A percentile compares a stretch with the other conserved stretches of the same genome.
phyloP scores from a whole-genome alignment of 1,140 invertebrate species.

The Drosophila cardini region DNA sequence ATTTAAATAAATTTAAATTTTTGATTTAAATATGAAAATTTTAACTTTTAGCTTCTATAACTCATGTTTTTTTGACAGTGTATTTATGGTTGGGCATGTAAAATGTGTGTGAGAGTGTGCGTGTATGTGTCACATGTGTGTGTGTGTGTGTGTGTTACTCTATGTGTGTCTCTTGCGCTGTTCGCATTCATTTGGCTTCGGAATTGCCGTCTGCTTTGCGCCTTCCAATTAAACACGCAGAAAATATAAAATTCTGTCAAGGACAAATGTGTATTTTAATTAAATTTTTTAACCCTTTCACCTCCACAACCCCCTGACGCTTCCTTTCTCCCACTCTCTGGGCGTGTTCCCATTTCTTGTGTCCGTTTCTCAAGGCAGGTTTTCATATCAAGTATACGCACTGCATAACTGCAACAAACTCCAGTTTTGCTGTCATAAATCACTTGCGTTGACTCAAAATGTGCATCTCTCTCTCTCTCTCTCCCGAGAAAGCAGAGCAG shows the following conservation, averaged over 20 bases:
- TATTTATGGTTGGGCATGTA: too few species aligned
- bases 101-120: too few species aligned
- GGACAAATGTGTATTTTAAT: constrained; percentile 83
- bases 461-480: constrained; percentile 34
- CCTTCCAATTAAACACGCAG: constrained; percentile 73
- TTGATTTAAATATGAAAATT: too few species aligned
- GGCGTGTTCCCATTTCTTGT: constrained; percentile 24
- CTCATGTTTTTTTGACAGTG: too few species aligned
- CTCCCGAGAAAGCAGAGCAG: background rate
- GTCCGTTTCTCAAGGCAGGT: constrained; percentile 50
- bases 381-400: constrained; percentile 69
- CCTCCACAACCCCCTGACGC: constrained; percentile 1
- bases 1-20: too few species aligned
- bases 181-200: constrained; percentile 55
- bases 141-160: constrained; percentile 4
- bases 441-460: constrained; percentile 61
- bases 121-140: background rate
- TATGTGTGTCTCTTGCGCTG: constrained; percentile 25
- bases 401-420: constrained; percentile 12
- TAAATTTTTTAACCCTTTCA: constrained; percentile 67
- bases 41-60: too few species aligned
- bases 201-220: constrained; percentile 48
- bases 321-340: constrained; percentile 3
- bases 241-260: constrained; percentile 79
- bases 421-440: constrained; percentile 65